Evolutionary conservation across 2,113 vertebrate species (phyloP).

Genomic region (Sprattus sprattus): DNA sequence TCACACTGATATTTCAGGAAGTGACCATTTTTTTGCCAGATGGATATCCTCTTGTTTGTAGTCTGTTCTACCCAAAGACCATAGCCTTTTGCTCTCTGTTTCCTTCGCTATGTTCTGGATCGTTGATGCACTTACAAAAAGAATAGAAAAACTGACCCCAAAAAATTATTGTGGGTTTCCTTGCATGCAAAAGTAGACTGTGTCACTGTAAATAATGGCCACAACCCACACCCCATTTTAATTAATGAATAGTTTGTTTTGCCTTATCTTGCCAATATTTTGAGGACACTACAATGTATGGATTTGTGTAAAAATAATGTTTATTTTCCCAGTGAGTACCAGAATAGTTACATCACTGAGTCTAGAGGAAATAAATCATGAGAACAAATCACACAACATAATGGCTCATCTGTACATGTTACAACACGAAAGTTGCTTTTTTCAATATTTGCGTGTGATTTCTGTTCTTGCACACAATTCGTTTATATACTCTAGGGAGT

Average conservation of each 20-base stretch:
- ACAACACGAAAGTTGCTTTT: background rate
- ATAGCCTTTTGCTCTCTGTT: background rate
- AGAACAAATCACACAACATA: slow-evolving; percentile 67
- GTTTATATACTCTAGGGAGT: too few relatives aligned
- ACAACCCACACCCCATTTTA: slow-evolving; percentile 28
- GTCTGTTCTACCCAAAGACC: background rate
- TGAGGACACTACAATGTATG: slow-evolving; percentile 48
- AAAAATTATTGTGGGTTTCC: background rate
- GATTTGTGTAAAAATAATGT: slow-evolving; percentile 36
- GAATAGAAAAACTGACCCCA: background rate
- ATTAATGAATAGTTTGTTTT: slow-evolving; percentile 55
- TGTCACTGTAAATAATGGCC: slow-evolving; percentile 41
- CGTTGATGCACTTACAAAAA: slow-evolving; percentile 37
- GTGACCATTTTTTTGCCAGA: background rate
- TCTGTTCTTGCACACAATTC: background rate
- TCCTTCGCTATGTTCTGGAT: background rate
- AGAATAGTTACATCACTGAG: slow-evolving; percentile 98
- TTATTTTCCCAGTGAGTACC: slow-evolving; percentile 86
- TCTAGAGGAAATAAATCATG: slow-evolving; percentile 84
- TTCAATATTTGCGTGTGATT: background rate
- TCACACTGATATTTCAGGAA: background rate
- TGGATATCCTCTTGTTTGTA: background rate
- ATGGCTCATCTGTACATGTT: background rate
- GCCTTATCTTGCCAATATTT: slow-evolving; percentile 33
- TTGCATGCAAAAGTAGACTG: slow-evolving; percentile 22